Evolutionary conservation across 2,113 vertebrate species (phyloP).

Genomic region (Hyla sarda): DNA sequence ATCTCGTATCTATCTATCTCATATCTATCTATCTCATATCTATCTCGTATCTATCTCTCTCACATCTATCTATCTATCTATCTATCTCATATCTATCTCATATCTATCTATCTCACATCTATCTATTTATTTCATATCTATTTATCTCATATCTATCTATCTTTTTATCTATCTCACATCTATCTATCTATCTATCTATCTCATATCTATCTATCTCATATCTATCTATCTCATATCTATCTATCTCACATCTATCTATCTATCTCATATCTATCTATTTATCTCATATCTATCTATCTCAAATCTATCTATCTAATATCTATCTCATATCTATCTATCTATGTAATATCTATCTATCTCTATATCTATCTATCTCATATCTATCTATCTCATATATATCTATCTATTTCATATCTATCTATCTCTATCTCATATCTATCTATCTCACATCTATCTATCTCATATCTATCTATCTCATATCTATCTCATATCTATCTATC

Average conservation of each 20-base stretch:
- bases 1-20: not conserved
- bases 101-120: not conserved
- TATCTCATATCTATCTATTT: constrained; percentile 16
- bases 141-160: constrained; percentile 1
- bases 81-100: not conserved
- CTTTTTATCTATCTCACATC: constrained; percentile 5
- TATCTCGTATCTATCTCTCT: not conserved
- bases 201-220: not conserved
- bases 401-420: not conserved
- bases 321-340: constrained; percentile 18
- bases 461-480: not conserved
- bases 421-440: constrained; percentile 10
- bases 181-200: constrained; percentile 12
- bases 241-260: not conserved
- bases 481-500: not conserved
- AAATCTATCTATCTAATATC: not conserved
- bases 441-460: not conserved
- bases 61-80: not conserved
- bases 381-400: constrained; percentile 1
- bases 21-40: not conserved
- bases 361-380: constrained; percentile 6
- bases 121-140: not conserved
- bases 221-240: not conserved
- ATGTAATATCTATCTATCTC: not conserved
- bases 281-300: not conserved